Conservation (phyloP, 2,888 invertebrate genomes). For the Ophraella communa region DNA sequence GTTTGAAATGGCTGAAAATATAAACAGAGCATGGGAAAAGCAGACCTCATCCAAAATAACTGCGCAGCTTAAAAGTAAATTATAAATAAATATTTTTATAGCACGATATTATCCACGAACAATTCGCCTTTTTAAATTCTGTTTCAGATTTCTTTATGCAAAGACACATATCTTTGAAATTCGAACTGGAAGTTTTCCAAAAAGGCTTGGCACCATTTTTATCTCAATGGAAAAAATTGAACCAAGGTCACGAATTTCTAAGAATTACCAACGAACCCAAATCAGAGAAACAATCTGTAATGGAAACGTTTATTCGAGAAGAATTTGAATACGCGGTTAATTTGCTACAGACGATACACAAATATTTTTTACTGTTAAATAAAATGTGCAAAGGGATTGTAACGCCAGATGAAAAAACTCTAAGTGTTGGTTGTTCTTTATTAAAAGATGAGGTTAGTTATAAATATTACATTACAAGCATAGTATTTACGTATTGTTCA, state of each 20-base stretch:
- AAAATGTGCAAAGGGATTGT: conserved; percentile 67
- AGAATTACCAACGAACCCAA: conserved; percentile 43
- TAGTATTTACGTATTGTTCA: too few species aligned
- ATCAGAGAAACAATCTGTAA: conserved; percentile 54
- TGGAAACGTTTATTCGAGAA: conserved; percentile 68
- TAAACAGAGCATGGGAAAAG: conserved; percentile 82
- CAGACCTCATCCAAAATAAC: conserved; percentile 44
- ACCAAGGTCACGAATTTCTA: conserved; percentile 63
- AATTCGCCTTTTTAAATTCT: too few species aligned
- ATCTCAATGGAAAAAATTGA: conserved; percentile 82
- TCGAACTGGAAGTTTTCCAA: conserved; percentile 61
- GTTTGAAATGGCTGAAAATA: conserved; percentile 87
- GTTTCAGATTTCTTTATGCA: conserved; percentile 35
- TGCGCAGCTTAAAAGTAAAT: conserved; percentile 42
- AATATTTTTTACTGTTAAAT: conserved; percentile 66
- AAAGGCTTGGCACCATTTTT: conserved; percentile 73
- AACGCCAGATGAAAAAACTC: conserved; percentile 57
- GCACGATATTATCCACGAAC: too few species aligned
- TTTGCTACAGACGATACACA: conserved; percentile 69
- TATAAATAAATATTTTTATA: too few species aligned
- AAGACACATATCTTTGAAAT: conserved; percentile 33
- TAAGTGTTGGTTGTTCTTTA: conserved; percentile 54
- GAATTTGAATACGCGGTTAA: conserved; percentile 68
- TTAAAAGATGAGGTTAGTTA: conserved; percentile 63
- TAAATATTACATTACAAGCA: not conserved